A percentile compares a stretch with the other conserved stretches of the same genome.
These are phyloP conservation scores for Acheta domesticus DNA, from an alignment of 2,888 invertebrate genomes.

Conservation along the genomic window DNA sequence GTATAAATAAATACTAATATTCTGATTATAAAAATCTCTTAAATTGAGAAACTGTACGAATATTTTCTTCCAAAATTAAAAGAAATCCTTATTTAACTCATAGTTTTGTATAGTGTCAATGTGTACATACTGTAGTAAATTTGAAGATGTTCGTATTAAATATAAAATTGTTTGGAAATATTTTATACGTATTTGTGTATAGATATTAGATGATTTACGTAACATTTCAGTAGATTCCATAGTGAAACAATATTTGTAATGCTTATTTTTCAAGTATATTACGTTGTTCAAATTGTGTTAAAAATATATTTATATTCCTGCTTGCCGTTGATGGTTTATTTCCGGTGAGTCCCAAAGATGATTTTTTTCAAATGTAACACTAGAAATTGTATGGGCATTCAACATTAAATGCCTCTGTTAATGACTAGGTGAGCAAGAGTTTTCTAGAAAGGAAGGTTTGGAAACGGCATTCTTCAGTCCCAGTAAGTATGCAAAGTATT, in stretches of 20 bases:
- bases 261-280: neutral
- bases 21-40: neutral
- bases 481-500: too few relatives aligned
- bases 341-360: neutral
- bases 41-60: conserved; percentile 6
- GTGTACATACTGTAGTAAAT: conserved; percentile 6
- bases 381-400: too few relatives aligned
- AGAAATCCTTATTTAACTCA: neutral
- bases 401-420: too few relatives aligned
- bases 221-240: neutral
- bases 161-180: conserved; percentile 18
- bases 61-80: conserved; percentile 9
- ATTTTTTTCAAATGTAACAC: too few relatives aligned
- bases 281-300: neutral
- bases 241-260: neutral
- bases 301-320: conserved; percentile 18
- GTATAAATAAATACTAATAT: neutral
- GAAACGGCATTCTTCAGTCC: too few relatives aligned
- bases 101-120: conserved; percentile 1
- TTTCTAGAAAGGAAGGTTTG: too few relatives aligned
- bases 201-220: neutral
- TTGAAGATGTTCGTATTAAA: conserved; percentile 2
- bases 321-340: conserved; percentile 18
- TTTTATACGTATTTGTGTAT: conserved; percentile 18
- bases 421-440: too few relatives aligned